Conservation (phyloP, 2,797 vertebrate genomes). For the Xiphorhynchus erythropygius region DNA sequence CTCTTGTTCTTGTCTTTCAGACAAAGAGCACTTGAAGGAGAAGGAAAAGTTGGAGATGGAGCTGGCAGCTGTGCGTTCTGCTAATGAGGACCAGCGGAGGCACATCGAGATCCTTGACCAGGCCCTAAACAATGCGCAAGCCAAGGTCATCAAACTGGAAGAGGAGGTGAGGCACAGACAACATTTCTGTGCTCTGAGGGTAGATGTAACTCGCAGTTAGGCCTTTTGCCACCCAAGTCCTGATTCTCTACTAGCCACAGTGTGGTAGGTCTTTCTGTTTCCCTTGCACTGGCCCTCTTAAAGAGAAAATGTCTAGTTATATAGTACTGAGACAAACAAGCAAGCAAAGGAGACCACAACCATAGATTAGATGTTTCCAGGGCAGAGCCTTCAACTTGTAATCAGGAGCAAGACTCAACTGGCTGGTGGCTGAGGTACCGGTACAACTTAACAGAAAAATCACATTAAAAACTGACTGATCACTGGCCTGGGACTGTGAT, state of each 20-base stretch:
- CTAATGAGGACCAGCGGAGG: slow-evolving; percentile 84
- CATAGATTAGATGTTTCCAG: neutral
- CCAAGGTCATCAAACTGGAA: slow-evolving; percentile 85
- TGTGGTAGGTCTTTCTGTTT: neutral
- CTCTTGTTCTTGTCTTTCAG: slow-evolving; percentile 69
- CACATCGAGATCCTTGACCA: slow-evolving; percentile 87
- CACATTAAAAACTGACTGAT: neutral
- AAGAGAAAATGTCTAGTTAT: neutral
- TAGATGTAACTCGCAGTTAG: neutral
- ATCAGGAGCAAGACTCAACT: neutral
- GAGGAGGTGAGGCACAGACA: slow-evolving; percentile 80
- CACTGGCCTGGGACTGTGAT: neutral
- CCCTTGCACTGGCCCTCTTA: neutral
- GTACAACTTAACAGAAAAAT: neutral
- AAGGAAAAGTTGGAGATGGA: slow-evolving; percentile 86
- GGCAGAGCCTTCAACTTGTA: neutral
- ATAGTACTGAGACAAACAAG: neutral
- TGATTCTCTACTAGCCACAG: neutral
- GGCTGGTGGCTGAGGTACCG: neutral
- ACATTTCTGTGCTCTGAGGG: neutral
- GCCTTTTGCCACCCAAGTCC: neutral
- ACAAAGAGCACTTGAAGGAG: slow-evolving; percentile 84
- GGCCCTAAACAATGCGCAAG: slow-evolving; percentile 85
- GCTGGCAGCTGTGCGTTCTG: slow-evolving; percentile 76
- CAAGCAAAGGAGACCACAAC: neutral